Conservation (phyloP, 2,888 invertebrate genomes). For the Hecatera dysodea region DNA sequence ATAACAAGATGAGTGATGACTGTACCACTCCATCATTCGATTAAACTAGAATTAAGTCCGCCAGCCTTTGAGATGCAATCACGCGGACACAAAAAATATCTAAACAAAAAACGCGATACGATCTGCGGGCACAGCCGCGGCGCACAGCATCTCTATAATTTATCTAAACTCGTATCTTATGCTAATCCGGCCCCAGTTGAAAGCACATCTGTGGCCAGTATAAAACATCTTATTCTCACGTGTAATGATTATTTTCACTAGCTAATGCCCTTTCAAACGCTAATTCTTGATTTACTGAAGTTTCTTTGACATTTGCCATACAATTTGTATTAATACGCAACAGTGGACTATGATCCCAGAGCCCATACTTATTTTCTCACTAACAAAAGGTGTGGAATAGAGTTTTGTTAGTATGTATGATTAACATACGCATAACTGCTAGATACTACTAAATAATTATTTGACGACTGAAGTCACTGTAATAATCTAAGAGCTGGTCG, state of each 20-base stretch:
- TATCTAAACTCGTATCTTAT: conserved; percentile 61
- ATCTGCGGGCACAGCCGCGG: conserved; percentile 27
- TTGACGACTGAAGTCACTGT: no score
- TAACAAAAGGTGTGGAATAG: no score
- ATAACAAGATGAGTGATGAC: neutral
- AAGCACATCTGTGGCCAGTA: conserved; percentile 44
- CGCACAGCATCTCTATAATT: conserved; percentile 30
- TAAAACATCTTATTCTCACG: conserved; percentile 54
- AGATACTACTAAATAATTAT: no score
- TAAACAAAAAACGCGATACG: conserved; percentile 17
- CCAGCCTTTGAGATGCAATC: neutral
- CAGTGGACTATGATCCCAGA: no score
- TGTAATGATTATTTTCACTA: conserved; percentile 51
- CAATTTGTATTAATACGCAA: conserved; percentile 51
- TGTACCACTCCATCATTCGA: conserved; percentile 8
- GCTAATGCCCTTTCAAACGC: conserved; percentile 47
- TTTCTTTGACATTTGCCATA: conserved; percentile 54
- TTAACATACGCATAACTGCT: no score
- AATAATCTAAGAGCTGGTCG: no score
- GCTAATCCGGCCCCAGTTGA: conserved; percentile 46
- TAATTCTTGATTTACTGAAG: conserved; percentile 42
- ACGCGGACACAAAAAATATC: neutral
- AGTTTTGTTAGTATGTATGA: no score
- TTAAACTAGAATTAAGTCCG: neutral
- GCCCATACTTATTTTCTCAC: no score